phyloP scores from a whole-genome alignment of 2,113 vertebrate genomes.

The Terrapene triunguis region DNA sequence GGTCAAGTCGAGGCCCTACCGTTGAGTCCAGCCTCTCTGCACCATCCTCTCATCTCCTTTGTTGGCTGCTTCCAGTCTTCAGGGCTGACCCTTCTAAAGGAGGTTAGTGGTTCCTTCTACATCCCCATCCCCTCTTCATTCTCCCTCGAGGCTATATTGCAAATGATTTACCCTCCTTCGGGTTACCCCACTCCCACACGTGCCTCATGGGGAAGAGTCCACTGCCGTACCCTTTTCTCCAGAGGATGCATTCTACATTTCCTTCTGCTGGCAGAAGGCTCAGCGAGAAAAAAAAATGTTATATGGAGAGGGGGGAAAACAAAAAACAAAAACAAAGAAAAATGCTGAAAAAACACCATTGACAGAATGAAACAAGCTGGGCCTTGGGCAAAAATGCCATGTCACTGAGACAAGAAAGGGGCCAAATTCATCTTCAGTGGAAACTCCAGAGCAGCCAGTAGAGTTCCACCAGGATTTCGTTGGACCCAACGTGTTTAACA shows the following conservation, averaged over 20 bases:
- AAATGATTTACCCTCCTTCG: slow-evolving; percentile 25
- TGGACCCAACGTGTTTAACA: neutral
- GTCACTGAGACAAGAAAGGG: neutral
- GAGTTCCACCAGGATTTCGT: neutral
- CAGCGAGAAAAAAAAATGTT: neutral
- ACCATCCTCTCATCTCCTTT: neutral
- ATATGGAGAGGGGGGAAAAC: neutral
- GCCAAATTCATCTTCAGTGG: accelerated
- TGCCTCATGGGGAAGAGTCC: slow-evolving; percentile 43
- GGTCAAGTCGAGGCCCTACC: neutral
- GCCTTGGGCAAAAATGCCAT: slow-evolving; percentile 30
- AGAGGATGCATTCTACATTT: neutral
- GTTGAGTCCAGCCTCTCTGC: neutral
- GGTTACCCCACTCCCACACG: slow-evolving; percentile 4
- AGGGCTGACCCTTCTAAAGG: slow-evolving; percentile 18
- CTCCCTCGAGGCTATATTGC: slow-evolving; percentile 32
- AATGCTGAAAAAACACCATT: neutral
- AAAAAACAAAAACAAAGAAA: slow-evolving; percentile 61
- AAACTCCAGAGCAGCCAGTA: neutral
- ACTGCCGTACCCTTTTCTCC: slow-evolving; percentile 2
- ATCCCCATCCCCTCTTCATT: slow-evolving; percentile 59
- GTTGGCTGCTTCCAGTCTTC: slow-evolving; percentile 39
- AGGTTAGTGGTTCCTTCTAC: neutral
- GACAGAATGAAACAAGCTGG: slow-evolving; percentile 31
- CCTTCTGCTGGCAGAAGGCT: slow-evolving; percentile 43